Evolutionary conservation across 1,140 invertebrate genomes (phyloP).

Genomic region (Halesus radiatus): DNA sequence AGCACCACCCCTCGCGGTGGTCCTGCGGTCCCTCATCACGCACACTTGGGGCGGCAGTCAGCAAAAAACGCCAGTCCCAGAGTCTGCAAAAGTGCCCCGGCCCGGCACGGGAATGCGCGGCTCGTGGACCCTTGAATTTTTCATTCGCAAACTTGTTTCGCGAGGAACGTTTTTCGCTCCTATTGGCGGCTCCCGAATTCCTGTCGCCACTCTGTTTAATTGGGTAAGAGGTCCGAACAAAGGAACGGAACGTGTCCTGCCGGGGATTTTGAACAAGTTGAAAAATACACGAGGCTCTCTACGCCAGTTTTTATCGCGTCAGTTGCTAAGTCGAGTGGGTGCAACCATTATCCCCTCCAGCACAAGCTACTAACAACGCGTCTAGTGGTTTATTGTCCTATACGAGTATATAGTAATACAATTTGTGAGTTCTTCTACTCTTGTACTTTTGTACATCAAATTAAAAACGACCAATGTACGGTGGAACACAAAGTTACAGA

Average conservation of each 20-base stretch:
- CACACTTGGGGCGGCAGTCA: constrained; percentile 7
- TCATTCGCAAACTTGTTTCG: constrained; percentile 2
- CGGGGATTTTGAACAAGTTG: not conserved
- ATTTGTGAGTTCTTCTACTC: too few relatives aligned
- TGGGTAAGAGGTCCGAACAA: constrained; percentile 1
- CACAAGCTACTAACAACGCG: too few relatives aligned
- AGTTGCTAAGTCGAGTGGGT: not conserved
- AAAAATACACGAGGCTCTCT: not conserved
- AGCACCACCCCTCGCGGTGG: too few relatives aligned
- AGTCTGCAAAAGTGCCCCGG: not conserved
- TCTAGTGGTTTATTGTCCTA: too few relatives aligned
- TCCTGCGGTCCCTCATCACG: not conserved
- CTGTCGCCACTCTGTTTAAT: constrained; percentile 26
- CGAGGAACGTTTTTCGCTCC: not conserved
- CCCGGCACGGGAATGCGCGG: not conserved
- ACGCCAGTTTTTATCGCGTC: not conserved
- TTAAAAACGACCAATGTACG: too few relatives aligned
- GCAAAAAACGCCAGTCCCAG: not conserved
- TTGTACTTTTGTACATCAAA: too few relatives aligned
- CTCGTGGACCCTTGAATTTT: constrained; percentile 4
- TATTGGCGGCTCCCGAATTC: not conserved
- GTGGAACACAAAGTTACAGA: too few relatives aligned
- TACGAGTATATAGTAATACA: too few relatives aligned
- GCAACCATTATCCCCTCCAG: too few relatives aligned
- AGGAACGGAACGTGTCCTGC: not conserved